Base-by-base conservation (phyloP, 2,113 vertebrate genomes). In the Australoheros scitulus region DNA sequence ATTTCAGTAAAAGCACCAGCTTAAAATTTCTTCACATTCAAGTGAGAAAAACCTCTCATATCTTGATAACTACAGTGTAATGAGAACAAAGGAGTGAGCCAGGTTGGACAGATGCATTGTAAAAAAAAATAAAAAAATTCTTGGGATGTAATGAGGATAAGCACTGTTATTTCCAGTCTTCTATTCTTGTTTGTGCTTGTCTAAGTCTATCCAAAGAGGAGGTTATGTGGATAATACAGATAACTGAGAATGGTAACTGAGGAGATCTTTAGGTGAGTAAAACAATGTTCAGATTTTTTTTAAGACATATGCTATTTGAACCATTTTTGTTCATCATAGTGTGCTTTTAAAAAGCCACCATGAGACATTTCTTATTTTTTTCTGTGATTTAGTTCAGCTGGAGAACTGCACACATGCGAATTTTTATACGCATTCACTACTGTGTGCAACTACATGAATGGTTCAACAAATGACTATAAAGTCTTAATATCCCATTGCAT, bases 401-500 rank as follows among this genome's bases (percentile, higher is more conserved):
- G 59, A 59, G 47, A 70, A 43, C 55, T 32, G 65, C 26, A 76
- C 4, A 8, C 59, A 7, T 29, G 17, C 7, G 14, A 74, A 63
- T 8, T 56, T 80, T 41, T 15, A 52, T 20, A 52, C 18, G n/a
- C 50, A 38, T 76, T 77, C 43, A 47, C n/a, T 43, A 43, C 7
- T 50, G 10, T 11, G 8, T 13, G 61, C 24, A 24, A 59, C 29
- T 70, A 26, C 57, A 58, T 55, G 24, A 70, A 13, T 68, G 65
- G 22, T 41, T 80, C 26, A 80, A 38, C 77, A 58, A 18, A 79
- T 52, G 10, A 59, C 17, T 77, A 78, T 32, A 64, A 58, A 83
- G 8, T 56, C 29, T 78, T 72, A 76, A 79, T 68, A 63, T 80
- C 34, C 65, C 43, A 85, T 81, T 47, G 38, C 9, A 3, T 65